Conservation (phyloP, 2,797 vertebrate species). For the Sardinella longiceps region DNA sequence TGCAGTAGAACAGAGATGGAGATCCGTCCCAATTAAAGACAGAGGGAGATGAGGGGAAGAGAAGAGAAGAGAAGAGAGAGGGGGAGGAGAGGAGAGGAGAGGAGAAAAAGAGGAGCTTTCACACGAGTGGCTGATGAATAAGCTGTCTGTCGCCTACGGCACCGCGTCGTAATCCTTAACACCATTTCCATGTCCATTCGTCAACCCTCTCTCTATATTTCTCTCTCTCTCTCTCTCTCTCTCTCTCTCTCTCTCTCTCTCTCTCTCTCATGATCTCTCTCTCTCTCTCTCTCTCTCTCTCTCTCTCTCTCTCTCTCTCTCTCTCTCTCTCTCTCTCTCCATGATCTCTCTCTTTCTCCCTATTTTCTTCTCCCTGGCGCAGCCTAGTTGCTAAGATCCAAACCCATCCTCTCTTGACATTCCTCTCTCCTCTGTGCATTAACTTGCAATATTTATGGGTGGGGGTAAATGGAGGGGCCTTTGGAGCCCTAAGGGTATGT, state of each 20-base stretch:
- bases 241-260: not conserved
- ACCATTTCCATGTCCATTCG: conserved; percentile 36
- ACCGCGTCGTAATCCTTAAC: conserved; percentile 30
- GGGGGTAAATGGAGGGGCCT: conserved; percentile 45
- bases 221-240: not conserved
- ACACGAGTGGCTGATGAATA: conserved; percentile 43
- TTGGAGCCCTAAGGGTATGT: not conserved
- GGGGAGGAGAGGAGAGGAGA: not conserved
- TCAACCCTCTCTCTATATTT: not conserved
- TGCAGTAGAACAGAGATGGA: not conserved
- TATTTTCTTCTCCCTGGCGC: not conserved
- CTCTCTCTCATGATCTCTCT: not conserved
- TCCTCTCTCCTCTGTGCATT: conserved; percentile 21
- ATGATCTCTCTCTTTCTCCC: no score
- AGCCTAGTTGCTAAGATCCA: conserved; percentile 31
- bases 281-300: not conserved
- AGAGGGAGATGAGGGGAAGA: not conserved
- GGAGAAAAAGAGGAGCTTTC: not conserved
- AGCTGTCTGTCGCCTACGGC: conserved; percentile 47
- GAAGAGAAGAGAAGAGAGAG: no score
- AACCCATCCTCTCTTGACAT: conserved; percentile 22
- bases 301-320: not conserved
- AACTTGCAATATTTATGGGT: conserved; percentile 47
- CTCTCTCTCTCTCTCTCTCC: not conserved
- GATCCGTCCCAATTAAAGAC: not conserved